A percentile compares a stretch with the other conserved stretches of the same genome.
phyloP scores from a whole-genome alignment of 2,888 invertebrate genomes.

The Drosophila longiperda region DNA sequence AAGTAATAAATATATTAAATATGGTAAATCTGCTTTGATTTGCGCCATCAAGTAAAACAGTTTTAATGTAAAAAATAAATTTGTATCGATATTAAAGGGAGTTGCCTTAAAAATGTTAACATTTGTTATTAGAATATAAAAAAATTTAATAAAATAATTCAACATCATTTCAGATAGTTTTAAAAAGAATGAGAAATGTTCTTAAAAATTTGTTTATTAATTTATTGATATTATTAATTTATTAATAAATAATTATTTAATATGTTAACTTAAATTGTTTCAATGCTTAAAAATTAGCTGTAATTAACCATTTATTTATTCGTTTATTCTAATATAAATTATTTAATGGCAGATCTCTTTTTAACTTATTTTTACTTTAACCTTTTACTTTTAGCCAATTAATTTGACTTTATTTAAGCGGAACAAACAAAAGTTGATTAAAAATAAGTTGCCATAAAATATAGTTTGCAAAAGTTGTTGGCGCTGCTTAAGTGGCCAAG shows the following conservation, averaged over 20 bases:
- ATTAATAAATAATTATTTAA: not conserved
- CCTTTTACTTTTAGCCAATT: not conserved
- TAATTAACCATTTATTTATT: not conserved
- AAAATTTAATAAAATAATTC: not conserved
- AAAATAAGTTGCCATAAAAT: constrained; percentile 9
- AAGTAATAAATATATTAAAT: not conserved
- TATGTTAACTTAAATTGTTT: no score
- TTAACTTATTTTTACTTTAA: not conserved
- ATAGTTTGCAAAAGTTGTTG: constrained; percentile 1
- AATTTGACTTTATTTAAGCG: not conserved
- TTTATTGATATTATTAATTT: no score
- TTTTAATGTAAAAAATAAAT: not conserved
- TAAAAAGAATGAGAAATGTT: not conserved
- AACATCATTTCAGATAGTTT: not conserved
- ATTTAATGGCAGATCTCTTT: not conserved
- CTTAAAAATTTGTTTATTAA: not conserved
- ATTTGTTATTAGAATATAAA: not conserved
- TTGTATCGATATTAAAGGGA: no score
- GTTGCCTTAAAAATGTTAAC: no score
- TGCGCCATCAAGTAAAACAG: no score
- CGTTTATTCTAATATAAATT: not conserved
- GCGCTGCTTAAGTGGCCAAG: not conserved
- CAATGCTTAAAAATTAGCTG: not conserved
- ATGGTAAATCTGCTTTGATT: not conserved
- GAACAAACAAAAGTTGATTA: not conserved